A percentile compares a stretch with the other conserved stretches of the same genome.
Conservation (phyloP, 2,888 invertebrate genomes). For the Nomada lathburiana region DNA sequence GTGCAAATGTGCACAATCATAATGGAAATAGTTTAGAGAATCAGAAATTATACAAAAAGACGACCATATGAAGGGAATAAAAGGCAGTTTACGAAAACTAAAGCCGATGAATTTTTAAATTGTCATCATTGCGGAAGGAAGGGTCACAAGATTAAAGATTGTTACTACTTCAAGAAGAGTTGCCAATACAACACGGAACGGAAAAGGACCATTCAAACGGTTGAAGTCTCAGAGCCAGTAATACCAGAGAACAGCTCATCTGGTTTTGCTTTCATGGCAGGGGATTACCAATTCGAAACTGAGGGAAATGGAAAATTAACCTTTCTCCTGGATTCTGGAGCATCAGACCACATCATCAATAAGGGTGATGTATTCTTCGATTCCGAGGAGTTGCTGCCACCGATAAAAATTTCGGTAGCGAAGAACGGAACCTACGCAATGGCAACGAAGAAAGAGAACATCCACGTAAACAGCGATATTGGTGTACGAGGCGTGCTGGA, state of each 20-base stretch:
- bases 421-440: not conserved
- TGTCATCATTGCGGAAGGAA: too few species aligned
- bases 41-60: not conserved
- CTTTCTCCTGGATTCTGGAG: not conserved
- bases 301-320: too few species aligned
- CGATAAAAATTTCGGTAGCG: not conserved
- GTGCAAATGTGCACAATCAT: not conserved
- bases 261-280: not conserved
- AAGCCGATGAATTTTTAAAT: too few species aligned
- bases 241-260: not conserved
- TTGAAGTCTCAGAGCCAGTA: not conserved
- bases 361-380: not conserved
- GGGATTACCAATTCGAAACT: not conserved
- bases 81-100: not conserved
- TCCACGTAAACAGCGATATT: not conserved
- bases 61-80: not conserved
- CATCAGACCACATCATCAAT: not conserved
- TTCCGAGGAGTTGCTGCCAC: not conserved
- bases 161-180: not conserved
- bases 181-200: not conserved
- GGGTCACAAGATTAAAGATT: not conserved
- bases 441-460: not conserved
- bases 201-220: not conserved
- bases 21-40: not conserved
- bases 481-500: not conserved